These are phyloP conservation scores for Blastobasis adustella DNA, from an alignment of 2,888 invertebrate genomes.

Conservation along the genomic window DNA sequence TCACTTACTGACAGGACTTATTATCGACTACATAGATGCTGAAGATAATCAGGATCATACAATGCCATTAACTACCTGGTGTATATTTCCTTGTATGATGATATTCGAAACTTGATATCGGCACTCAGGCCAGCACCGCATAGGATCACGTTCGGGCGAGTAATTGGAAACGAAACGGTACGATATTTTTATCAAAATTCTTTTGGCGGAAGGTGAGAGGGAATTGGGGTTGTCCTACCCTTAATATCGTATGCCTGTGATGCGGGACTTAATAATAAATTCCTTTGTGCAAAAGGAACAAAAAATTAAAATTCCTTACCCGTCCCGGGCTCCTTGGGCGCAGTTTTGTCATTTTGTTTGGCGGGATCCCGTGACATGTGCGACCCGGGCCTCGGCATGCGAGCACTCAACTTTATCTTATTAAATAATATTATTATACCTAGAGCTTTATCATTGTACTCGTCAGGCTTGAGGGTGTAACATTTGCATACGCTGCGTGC, in stretches of 20 bases:
- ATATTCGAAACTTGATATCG: constrained; percentile 6
- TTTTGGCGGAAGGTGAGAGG: constrained; percentile 38
- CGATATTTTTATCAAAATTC: constrained; percentile 44
- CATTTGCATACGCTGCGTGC: background rate
- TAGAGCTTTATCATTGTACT: constrained; percentile 1
- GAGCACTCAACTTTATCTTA: constrained; percentile 10
- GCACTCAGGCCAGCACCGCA: constrained; percentile 5
- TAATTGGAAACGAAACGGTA: constrained; percentile 41
- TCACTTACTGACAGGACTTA: too few relatives aligned
- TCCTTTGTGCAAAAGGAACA: constrained; percentile 60
- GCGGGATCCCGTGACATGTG: constrained; percentile 51
- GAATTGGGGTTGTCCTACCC: constrained; percentile 41
- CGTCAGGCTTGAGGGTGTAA: constrained; percentile 1
- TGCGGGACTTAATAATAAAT: constrained; percentile 62
- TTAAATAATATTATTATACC: constrained; percentile 1
- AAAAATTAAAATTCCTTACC: constrained; percentile 65
- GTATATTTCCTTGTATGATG: background rate
- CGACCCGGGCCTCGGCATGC: constrained; percentile 25
- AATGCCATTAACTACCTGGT: too few relatives aligned
- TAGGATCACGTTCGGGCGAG: constrained; percentile 28
- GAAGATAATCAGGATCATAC: too few relatives aligned
- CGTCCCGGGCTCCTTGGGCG: constrained; percentile 42
- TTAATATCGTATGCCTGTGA: constrained; percentile 53
- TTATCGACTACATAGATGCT: too few relatives aligned
- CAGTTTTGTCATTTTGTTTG: constrained; percentile 61